Evolutionary conservation across 2,797 vertebrate genomes (phyloP).

Genomic region (Sternarchorhynchus goeldii): DNA sequence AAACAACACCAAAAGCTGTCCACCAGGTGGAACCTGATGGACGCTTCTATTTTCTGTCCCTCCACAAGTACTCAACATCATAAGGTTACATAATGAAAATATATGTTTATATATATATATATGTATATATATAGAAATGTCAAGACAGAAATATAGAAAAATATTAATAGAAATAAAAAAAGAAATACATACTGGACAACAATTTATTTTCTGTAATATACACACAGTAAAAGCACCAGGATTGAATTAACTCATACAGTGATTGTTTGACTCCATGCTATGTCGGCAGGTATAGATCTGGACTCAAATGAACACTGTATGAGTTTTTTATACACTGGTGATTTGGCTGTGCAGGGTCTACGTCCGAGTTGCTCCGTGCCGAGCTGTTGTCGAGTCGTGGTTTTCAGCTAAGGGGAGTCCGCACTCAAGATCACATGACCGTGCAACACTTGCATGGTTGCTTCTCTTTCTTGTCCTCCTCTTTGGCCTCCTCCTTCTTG

Average conservation of each 20-base stretch:
- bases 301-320: not conserved
- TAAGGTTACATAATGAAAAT: conserved; percentile 80
- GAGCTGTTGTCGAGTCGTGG: conserved; percentile 33
- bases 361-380: conserved; percentile 33
- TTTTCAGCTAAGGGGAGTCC: conserved; percentile 43
- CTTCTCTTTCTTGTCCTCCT: conserved; percentile 86
- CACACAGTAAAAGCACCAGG: conserved; percentile 11
- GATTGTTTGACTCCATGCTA: not conserved
- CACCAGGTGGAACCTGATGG: conserved; percentile 53
- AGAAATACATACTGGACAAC: conserved; percentile 76
- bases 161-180: conserved; percentile 82
- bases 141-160: conserved; percentile 85
- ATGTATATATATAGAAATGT: conserved; percentile 75
- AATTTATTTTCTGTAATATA: conserved; percentile 39
- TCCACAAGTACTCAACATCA: conserved; percentile 68
- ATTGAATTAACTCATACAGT: not conserved
- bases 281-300: not conserved
- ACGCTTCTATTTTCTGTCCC: conserved; percentile 59
- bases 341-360: conserved; percentile 45
- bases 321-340: not conserved
- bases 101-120: conserved; percentile 80
- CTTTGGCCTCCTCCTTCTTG: conserved; percentile 71
- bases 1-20: conserved; percentile 35
- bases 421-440: conserved; percentile 83
- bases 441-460: conserved; percentile 94